Evolutionary conservation across 37 sponge, comb jelly and placozoan genomes (phyloP).

Genomic region (Amphimedon queenslandica): DNA sequence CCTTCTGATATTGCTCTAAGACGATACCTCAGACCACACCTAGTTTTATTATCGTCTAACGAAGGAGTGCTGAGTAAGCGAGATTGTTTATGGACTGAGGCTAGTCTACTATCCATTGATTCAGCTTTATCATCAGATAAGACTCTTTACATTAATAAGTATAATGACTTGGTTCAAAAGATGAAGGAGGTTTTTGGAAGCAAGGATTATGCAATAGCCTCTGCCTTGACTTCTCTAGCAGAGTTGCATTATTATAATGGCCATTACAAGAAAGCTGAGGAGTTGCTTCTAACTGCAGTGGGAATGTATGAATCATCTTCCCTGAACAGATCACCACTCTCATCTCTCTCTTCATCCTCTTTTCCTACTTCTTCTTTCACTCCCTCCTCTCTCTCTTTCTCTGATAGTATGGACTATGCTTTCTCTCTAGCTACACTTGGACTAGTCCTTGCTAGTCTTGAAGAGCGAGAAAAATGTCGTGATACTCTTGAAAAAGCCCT

Average conservation of each 20-base stretch:
- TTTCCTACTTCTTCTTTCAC: no score
- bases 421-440: conserved; percentile 47
- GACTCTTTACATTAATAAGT: not conserved
- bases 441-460: conserved; percentile 31
- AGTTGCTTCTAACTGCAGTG: conserved; percentile 31
- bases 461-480: conserved; percentile 33
- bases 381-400: no score
- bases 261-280: conserved; percentile 26
- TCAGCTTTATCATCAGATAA: not conserved
- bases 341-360: no score
- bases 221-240: conserved; percentile 42
- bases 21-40: conserved; percentile 38
- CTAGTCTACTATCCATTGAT: conserved; percentile 12
- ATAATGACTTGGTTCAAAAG: conserved; percentile 1
- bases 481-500: conserved; percentile 57
- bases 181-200: conserved; percentile 19
- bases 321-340: not conserved
- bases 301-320: conserved; percentile 18
- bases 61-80: conserved; percentile 3
- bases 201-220: conserved; percentile 28
- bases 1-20: not conserved
- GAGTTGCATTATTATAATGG: conserved; percentile 19
- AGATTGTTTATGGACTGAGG: conserved; percentile 11
- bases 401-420: conserved; percentile 21
- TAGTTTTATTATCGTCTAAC: conserved; percentile 2